Percentiles rank a stretch among this genome's conserved stretches.
phyloP scores from a whole-genome alignment of 2,113 vertebrate species.

The Chionis minor region DNA sequence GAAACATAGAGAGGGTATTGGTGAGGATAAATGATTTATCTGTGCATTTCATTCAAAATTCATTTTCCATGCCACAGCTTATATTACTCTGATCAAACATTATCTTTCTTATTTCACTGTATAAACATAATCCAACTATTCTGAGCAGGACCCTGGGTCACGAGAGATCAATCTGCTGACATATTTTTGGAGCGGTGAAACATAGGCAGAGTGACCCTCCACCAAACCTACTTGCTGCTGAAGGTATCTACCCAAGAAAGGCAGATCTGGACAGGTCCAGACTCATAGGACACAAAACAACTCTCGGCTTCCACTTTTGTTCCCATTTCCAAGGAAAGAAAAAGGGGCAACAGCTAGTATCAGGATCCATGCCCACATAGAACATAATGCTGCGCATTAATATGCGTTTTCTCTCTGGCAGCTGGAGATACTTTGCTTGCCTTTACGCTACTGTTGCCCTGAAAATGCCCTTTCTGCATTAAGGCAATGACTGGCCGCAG shows the following conservation, averaged over 20 bases:
- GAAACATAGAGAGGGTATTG: constrained; percentile 44
- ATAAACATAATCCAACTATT: neutral
- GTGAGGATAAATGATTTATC: constrained; percentile 59
- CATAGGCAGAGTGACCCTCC: neutral
- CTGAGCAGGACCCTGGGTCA: neutral
- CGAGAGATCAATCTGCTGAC: neutral
- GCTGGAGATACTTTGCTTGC: neutral
- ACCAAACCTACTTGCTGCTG: neutral
- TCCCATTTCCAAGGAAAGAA: neutral
- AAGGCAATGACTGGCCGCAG: neutral
- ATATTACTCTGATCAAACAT: constrained; percentile 7
- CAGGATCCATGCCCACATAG: neutral
- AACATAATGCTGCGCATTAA: neutral
- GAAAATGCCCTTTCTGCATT: neutral
- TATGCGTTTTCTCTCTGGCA: neutral
- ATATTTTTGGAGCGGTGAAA: neutral
- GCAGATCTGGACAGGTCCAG: neutral
- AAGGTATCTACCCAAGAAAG: neutral
- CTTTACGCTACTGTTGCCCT: neutral
- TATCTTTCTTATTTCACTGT: constrained; percentile 1
- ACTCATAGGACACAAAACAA: neutral
- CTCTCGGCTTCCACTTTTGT: neutral
- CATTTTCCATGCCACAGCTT: constrained; percentile 30
- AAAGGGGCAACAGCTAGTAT: neutral
- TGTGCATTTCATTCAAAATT: constrained; percentile 41